phyloP scores from a whole-genome alignment of 2,113 vertebrate genomes.

The Salvelinus fontinalis region DNA sequence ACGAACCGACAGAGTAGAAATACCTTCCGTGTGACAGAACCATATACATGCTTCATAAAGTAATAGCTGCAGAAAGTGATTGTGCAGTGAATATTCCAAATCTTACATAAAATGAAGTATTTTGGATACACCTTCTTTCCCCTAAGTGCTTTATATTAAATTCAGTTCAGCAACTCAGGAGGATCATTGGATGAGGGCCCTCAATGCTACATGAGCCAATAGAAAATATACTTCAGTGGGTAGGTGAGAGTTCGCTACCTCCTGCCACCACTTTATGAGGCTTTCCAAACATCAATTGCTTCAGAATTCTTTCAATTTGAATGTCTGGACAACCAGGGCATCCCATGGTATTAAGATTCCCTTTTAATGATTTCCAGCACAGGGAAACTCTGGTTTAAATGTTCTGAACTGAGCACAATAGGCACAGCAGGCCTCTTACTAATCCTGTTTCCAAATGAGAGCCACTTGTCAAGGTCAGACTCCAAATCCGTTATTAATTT shows the following conservation, averaged over 20 bases:
- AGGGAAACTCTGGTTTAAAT: constrained; percentile 24
- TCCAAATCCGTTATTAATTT: constrained; percentile 61
- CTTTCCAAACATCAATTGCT: constrained; percentile 4
- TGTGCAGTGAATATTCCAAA: constrained; percentile 19
- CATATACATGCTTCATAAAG: constrained; percentile 9
- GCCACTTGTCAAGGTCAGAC: constrained; percentile 52
- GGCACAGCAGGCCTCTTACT: constrained; percentile 28
- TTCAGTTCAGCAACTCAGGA: constrained; percentile 5
- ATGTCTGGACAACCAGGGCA: constrained; percentile 19
- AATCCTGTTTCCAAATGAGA: constrained; percentile 45
- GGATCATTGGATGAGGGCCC: background rate
- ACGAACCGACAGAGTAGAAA: background rate
- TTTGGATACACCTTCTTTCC: constrained; percentile 1
- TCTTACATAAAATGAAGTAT: constrained; percentile 12
- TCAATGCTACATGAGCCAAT: constrained; percentile 18
- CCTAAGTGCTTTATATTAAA: constrained; percentile 24
- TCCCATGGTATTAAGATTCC: constrained; percentile 32
- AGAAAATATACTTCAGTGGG: constrained; percentile 11
- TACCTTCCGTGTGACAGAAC: background rate
- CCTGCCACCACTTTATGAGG: constrained; percentile 12
- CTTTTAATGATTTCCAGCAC: constrained; percentile 42
- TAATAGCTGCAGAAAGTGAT: constrained; percentile 11
- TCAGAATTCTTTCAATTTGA: constrained; percentile 28
- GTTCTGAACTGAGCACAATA: constrained; percentile 28
- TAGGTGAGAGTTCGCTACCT: constrained; percentile 1